Evolutionary conservation across 2,888 invertebrate genomes (phyloP).

Genomic region (Latheticus oryzae): DNA sequence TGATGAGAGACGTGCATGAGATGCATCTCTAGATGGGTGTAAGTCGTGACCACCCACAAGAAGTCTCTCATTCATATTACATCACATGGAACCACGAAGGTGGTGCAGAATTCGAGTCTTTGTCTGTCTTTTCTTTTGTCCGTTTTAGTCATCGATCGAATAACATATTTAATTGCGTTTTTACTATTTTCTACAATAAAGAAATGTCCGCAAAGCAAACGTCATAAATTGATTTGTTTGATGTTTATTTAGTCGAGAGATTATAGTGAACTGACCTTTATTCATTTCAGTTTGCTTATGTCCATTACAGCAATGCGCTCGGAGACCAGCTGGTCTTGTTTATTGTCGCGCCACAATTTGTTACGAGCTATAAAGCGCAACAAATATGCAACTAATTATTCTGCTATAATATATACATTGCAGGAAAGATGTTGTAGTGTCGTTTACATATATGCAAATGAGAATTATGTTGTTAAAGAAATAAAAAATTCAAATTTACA

Average conservation of each 20-base stretch:
- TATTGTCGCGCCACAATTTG: slow-evolving; percentile 25
- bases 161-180: no score
- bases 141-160: not conserved
- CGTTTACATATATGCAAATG: no score
- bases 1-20: slow-evolving; percentile 36
- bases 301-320: slow-evolving; percentile 6
- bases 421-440: no score
- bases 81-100: slow-evolving; percentile 28
- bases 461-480: no score
- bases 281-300: slow-evolving; percentile 19
- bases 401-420: no score
- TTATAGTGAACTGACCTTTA: slow-evolving; percentile 29
- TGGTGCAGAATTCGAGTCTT: slow-evolving; percentile 31
- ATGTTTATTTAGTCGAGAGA: slow-evolving; percentile 11
- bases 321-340: slow-evolving; percentile 29
- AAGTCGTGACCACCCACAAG: slow-evolving; percentile 42
- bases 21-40: slow-evolving; percentile 37
- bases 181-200: no score
- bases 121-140: not conserved
- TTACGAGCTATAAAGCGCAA: slow-evolving; percentile 27
- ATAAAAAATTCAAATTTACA: no score
- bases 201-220: no score
- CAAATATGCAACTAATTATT: slow-evolving; percentile 35
- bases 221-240: slow-evolving; percentile 29
- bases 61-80: slow-evolving; percentile 36